Evolutionary conservation across 2,888 invertebrate species (phyloP), one percentile per base, ranked within the genome.

Genomic region (Pycnomerus fuliginosus): DNA sequence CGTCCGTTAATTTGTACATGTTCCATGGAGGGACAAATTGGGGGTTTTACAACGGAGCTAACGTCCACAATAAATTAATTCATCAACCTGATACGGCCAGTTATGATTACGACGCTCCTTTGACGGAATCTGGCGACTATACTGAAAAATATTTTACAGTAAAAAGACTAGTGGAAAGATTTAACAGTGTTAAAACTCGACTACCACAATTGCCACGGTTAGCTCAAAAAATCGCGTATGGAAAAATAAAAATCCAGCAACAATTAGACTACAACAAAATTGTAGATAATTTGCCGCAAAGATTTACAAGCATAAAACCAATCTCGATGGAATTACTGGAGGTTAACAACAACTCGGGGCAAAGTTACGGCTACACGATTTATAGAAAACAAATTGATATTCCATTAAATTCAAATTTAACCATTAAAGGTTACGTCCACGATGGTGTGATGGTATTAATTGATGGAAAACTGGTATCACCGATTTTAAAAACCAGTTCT

Each of bases 21-120:
- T 93, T 92, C 71, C 86, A 84, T 62, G 95, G 95, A n/a, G 94
- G 95, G 33, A 89, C 89, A 1, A 93, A 89, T 64, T 90, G 87
- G 65, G 90, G 83, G 41, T 90, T 85, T 34, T 47, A 62, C 38
- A 69, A 66, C 44, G 68, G 68, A 3, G 64, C 52, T 23, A 65
- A 60, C 43, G 42, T 53, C 56, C n/a, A n/a, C n/a, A n/a, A n/a
- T n/a, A n/a, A n/a, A n/a, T n/a, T n/a, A n/a, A n/a, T n/a, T n/a
- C n/a, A 52, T 44, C 58, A 62, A 46, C 67, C 74, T 2, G 68
- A 69, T 42, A 68, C 69, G 17, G 70, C 70, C 3, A 73, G 71
- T 38, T 73, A 72, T 32, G 63, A 63, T 68, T 96, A 94, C 64
- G 91, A 93, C 68, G 87, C 94, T 1, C 93, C 94, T 0, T 73